Percentiles rank a stretch among this genome's conserved stretches.
These are phyloP conservation scores for Alentia gelatinosa DNA, from an alignment of 2,888 invertebrate species.

Conservation along the genomic window DNA sequence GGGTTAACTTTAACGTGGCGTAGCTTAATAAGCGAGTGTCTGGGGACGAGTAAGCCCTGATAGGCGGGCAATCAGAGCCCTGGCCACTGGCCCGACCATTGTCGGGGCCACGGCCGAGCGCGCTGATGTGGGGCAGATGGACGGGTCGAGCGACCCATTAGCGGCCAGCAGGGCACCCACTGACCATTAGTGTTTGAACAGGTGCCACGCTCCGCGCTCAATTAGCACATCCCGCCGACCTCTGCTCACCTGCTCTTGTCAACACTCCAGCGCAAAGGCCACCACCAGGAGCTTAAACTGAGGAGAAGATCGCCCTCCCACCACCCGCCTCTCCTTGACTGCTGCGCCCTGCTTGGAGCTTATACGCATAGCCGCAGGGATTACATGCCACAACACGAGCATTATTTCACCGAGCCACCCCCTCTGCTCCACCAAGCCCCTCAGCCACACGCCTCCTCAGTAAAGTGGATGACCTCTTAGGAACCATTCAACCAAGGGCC, in stretches of 20 bases:
- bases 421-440: too few relatives aligned
- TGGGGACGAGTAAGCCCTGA: slow-evolving; percentile 25
- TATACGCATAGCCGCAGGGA: neutral
- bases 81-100: neutral
- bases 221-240: slow-evolving; percentile 24
- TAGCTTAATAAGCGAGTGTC: slow-evolving; percentile 38
- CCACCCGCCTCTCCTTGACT: neutral
- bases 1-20: slow-evolving; percentile 47
- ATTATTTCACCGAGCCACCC: neutral
- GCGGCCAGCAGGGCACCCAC: neutral
- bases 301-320: neutral
- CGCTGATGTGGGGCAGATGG: slow-evolving; percentile 22
- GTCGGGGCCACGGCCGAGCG: neutral
- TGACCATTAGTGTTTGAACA: slow-evolving; percentile 54
- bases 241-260: slow-evolving; percentile 43
- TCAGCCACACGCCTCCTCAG: slow-evolving; percentile 38
- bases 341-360: neutral
- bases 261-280: slow-evolving; percentile 37
- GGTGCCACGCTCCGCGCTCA: slow-evolving; percentile 26
- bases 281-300: slow-evolving; percentile 7
- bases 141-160: slow-evolving; percentile 32
- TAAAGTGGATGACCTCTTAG: neutral
- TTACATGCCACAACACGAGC: slow-evolving; percentile 18
- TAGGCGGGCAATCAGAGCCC: slow-evolving; percentile 9
- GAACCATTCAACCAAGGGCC: slow-evolving; percentile 18